Percentiles rank a stretch among this genome's conserved stretches.
phyloP scores from a whole-genome alignment of 2,888 invertebrate genomes.

The Crocallis elinguaria region DNA sequence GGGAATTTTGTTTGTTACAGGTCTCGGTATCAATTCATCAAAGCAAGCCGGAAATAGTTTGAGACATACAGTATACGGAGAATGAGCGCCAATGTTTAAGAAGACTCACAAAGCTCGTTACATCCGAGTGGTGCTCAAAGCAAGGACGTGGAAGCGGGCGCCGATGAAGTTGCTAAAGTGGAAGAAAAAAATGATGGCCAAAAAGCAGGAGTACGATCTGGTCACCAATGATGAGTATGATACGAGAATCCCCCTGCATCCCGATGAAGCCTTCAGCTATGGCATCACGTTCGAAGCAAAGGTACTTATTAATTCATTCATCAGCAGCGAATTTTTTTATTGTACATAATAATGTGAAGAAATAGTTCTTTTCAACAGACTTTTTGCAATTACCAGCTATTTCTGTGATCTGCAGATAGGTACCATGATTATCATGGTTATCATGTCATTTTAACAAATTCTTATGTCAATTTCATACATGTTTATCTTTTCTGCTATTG shows the following conservation, averaged over 20 bases:
- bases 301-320: constrained; percentile 81
- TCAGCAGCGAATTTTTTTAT: too few species aligned
- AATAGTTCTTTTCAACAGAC: too few species aligned
- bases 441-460: too few species aligned
- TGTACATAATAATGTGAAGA: too few species aligned
- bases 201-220: constrained; percentile 93
- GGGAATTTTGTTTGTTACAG: constrained; percentile 13
- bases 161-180: constrained; percentile 79
- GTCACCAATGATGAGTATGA: constrained; percentile 98
- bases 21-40: constrained; percentile 9
- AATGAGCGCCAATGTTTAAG: constrained; percentile 72
- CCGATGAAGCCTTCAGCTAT: constrained; percentile 98
- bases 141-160: constrained; percentile 67
- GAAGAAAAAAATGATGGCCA: constrained; percentile 91
- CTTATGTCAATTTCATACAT: too few species aligned
- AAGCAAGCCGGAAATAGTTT: constrained; percentile 23
- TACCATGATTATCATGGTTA: too few species aligned
- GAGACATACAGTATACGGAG: constrained; percentile 15
- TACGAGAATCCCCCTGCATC: constrained; percentile 97
- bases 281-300: constrained; percentile 99
- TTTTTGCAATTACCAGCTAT: too few species aligned
- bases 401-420: too few species aligned
- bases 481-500: too few species aligned
- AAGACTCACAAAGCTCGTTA: constrained; percentile 66
- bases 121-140: constrained; percentile 68